A percentile compares a stretch with the other conserved stretches of the same genome.
phyloP scores from a whole-genome alignment of 2,888 invertebrate genomes.

The Ennomos erosarius region DNA sequence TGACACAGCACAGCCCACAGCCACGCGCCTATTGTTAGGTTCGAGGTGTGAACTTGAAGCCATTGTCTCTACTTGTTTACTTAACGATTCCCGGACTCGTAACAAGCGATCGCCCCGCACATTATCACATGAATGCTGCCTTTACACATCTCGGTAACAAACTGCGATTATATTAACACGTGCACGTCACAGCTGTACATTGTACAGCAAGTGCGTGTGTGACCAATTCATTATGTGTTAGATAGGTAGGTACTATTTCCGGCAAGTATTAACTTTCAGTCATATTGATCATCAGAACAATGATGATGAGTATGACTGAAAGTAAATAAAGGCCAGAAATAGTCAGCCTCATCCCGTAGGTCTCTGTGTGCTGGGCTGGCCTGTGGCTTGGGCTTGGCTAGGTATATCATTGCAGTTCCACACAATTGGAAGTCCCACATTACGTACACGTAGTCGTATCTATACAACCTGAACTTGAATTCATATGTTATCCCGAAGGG shows the following conservation, averaged over 20 bases:
- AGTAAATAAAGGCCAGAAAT: too few species aligned
- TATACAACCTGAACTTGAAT: too few species aligned
- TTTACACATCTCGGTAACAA: slow-evolving; percentile 19
- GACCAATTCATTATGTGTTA: slow-evolving; percentile 13
- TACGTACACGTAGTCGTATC: too few species aligned
- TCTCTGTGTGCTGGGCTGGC: too few species aligned
- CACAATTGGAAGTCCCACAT: too few species aligned
- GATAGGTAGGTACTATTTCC: slow-evolving; percentile 26
- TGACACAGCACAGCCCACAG: slow-evolving; percentile 31
- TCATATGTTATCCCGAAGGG: too few species aligned
- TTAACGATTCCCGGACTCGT: slow-evolving; percentile 41
- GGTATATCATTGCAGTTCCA: too few species aligned
- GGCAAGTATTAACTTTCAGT: too few species aligned
- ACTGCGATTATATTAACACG: slow-evolving; percentile 20
- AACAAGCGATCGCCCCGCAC: slow-evolving; percentile 31
- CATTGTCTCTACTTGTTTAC: slow-evolving; percentile 63
- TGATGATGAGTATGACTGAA: too few species aligned
- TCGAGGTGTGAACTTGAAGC: slow-evolving; percentile 44
- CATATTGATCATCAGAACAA: too few species aligned
- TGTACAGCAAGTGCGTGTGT: slow-evolving; percentile 17
- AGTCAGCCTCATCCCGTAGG: too few species aligned
- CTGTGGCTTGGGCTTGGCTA: too few species aligned
- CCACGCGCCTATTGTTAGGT: slow-evolving; percentile 46
- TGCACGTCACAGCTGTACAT: slow-evolving; percentile 12
- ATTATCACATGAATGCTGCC: slow-evolving; percentile 26